Evolutionary conservation across 2,888 invertebrate genomes (phyloP).

Genomic region (Lasioglossum leucozonium): DNA sequence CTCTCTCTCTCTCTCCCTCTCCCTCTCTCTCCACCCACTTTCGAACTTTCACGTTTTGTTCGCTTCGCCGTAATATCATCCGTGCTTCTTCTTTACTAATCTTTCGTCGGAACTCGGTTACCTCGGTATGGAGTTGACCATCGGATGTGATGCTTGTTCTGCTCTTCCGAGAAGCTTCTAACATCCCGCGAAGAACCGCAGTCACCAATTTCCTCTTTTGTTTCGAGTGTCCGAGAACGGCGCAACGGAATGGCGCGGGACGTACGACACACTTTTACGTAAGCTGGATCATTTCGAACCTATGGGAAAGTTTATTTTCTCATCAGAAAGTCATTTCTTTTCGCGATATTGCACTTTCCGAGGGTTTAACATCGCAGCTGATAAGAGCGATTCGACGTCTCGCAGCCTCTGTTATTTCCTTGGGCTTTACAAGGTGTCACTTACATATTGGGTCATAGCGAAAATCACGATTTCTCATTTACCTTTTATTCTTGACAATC

Average conservation of each 20-base stretch:
- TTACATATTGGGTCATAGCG: neutral
- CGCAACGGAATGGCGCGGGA: neutral
- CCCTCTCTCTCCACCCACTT: neutral
- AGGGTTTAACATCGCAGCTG: neutral
- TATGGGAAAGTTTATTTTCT: neutral
- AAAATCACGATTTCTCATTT: neutral
- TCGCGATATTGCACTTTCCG: neutral
- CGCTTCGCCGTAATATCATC: conserved; percentile 27
- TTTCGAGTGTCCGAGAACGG: neutral
- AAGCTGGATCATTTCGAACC: neutral
- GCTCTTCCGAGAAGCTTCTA: conserved; percentile 17
- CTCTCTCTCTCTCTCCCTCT: neutral
- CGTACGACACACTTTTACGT: neutral
- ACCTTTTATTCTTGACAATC: neutral
- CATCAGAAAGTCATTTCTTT: neutral
- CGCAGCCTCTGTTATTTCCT: neutral
- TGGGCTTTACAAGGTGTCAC: neutral
- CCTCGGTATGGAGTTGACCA: conserved; percentile 43
- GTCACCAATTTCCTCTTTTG: conserved; percentile 21
- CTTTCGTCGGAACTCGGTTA: conserved; percentile 41
- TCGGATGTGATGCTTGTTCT: conserved; percentile 33
- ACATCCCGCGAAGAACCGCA: conserved; percentile 13
- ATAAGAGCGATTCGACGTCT: neutral
- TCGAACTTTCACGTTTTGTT: conserved; percentile 52
- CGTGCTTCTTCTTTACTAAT: conserved; percentile 41